Conservation (phyloP, 2,888 invertebrate species). For the Ophioninae sp. region DNA sequence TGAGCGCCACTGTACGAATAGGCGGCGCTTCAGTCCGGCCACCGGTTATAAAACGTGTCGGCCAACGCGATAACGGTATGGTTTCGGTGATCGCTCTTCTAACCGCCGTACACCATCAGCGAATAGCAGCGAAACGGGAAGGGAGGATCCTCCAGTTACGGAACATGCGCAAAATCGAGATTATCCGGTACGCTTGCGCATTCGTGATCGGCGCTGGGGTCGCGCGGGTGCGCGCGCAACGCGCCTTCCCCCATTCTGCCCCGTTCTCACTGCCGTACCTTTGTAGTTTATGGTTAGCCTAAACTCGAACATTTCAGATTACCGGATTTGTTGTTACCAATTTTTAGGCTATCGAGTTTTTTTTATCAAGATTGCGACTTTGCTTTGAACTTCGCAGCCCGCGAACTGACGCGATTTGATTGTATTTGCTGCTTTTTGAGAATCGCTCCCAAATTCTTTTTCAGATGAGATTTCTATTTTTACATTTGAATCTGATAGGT, state of each 20-base stretch:
- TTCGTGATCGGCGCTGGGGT: constrained; percentile 48
- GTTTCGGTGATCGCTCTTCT: constrained; percentile 39
- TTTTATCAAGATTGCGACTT: neutral
- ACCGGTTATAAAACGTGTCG: constrained; percentile 1
- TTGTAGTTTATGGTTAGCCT: constrained; percentile 6
- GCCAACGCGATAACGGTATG: constrained; percentile 13
- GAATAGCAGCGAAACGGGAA: constrained; percentile 71
- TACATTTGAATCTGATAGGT: neutral
- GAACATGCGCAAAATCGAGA: constrained; percentile 68
- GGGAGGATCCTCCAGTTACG: constrained; percentile 77
- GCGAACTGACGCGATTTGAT: neutral
- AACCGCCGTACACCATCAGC: constrained; percentile 64
- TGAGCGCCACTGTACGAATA: constrained; percentile 32
- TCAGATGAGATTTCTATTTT: neutral
- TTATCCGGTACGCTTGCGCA: constrained; percentile 74
- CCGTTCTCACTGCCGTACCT: neutral
- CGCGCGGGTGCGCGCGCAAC: constrained; percentile 47
- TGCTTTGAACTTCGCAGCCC: neutral
- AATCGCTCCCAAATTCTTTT: neutral
- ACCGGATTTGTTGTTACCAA: neutral
- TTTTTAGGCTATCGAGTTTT: neutral
- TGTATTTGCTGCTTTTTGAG: neutral
- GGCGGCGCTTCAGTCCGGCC: constrained; percentile 22
- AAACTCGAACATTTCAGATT: neutral
- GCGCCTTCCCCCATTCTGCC: neutral